Evolutionary conservation across 2,113 vertebrate genomes (phyloP).

Genomic region (Peucedramus taeniatus): DNA sequence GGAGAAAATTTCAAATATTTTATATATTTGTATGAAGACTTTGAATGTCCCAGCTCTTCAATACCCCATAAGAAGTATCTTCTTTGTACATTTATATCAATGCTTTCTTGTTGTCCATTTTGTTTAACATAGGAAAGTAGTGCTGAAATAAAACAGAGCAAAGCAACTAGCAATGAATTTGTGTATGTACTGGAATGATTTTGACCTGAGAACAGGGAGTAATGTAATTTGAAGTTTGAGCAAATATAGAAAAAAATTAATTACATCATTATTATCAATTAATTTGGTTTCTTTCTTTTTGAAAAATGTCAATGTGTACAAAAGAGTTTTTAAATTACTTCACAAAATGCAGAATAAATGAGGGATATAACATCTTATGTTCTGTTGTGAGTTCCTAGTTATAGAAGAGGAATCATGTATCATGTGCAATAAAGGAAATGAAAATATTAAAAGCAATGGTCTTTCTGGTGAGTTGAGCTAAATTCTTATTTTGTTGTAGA

Average conservation of each 20-base stretch:
- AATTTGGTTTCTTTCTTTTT: constrained; percentile 41
- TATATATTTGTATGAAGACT: constrained; percentile 76
- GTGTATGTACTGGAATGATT: not conserved
- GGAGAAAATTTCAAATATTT: constrained; percentile 54
- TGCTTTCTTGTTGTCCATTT: constrained; percentile 34
- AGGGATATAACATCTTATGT: not conserved
- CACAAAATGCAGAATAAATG: not conserved
- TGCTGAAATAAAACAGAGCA: constrained; percentile 33
- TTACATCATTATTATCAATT: not conserved
- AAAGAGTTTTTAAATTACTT: not conserved
- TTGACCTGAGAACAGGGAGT: not conserved
- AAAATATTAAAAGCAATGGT: not conserved
- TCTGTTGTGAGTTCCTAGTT: not conserved
- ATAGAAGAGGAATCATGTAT: not conserved
- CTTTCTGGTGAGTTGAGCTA: not conserved
- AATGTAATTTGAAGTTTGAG: not conserved
- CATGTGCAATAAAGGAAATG: not conserved
- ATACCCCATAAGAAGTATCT: constrained; percentile 13
- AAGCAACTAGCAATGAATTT: not conserved
- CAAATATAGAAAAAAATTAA: constrained; percentile 6
- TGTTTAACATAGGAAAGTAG: constrained; percentile 30
- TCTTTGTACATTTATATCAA: constrained; percentile 68
- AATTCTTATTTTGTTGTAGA: not conserved
- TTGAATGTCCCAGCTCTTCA: constrained; percentile 28
- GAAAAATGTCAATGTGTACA: not conserved